A percentile compares a stretch with the other conserved stretches of the same genome.
Evolutionary conservation across 2,113 vertebrate species (phyloP).

Genomic region (Noctilio leporinus): DNA sequence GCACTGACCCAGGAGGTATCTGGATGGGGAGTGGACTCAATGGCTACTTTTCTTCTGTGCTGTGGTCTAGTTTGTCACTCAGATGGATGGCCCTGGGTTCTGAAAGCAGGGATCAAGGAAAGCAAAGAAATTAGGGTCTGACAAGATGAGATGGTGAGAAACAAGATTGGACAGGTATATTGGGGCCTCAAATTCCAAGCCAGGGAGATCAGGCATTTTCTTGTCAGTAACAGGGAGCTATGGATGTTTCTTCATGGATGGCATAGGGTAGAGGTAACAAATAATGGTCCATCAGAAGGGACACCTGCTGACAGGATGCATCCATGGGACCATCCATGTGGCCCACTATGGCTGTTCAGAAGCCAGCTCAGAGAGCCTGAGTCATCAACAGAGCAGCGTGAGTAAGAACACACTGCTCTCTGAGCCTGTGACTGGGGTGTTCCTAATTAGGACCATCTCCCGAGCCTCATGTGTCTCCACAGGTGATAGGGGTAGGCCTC

Average conservation of each 20-base stretch:
- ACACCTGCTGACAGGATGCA: neutral
- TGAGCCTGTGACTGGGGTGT: neutral
- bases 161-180: neutral
- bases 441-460: neutral
- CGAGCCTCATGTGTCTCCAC: neutral
- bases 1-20: neutral
- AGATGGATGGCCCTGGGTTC: neutral
- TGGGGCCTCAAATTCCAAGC: neutral
- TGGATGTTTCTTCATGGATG: neutral
- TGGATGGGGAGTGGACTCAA: neutral
- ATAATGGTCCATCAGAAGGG: neutral
- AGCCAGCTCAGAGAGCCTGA: neutral
- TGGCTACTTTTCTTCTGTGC: neutral
- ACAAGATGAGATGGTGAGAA: neutral
- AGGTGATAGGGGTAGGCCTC: neutral
- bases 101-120: neutral
- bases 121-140: neutral
- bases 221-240: neutral
- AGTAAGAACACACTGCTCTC: neutral
- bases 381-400: neutral
- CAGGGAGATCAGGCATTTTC: neutral
- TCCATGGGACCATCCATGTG: fast-evolving
- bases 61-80: neutral
- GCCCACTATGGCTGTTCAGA: neutral
- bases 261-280: neutral